Evolutionary conservation across 2,113 vertebrate genomes (phyloP).

Genomic region (Poeciliopsis turrubarensis): DNA sequence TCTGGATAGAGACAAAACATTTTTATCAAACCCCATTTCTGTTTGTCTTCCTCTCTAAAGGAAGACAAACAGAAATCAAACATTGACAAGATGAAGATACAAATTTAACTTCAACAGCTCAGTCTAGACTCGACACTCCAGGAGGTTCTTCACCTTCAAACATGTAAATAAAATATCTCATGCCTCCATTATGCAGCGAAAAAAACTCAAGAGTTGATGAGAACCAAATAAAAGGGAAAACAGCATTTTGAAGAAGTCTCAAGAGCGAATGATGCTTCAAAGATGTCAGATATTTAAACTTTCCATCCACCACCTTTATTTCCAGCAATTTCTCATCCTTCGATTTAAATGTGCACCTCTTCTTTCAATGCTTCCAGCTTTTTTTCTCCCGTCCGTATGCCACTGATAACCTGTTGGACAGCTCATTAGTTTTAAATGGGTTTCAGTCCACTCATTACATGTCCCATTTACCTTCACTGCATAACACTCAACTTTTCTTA

Average conservation of each 20-base stretch:
- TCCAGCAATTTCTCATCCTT: slow-evolving; percentile 15
- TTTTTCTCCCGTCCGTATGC: slow-evolving; percentile 21
- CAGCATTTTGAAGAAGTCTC: neutral
- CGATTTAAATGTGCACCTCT: slow-evolving; percentile 15
- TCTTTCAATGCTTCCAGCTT: slow-evolving; percentile 45
- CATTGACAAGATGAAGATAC: no score
- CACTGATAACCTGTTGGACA: slow-evolving; percentile 62
- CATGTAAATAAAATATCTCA: no score
- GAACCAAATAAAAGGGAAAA: neutral
- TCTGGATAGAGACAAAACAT: neutral
- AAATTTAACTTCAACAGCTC: no score
- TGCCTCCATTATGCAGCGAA: no score
- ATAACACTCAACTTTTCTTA: slow-evolving; percentile 62
- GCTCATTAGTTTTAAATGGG: slow-evolving; percentile 78
- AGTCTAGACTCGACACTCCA: no score
- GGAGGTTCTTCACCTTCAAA: neutral
- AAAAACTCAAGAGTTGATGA: neutral
- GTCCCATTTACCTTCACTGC: slow-evolving; percentile 80
- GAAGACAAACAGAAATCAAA: no score
- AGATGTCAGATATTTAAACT: neutral
- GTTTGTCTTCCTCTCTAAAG: no score
- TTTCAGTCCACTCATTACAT: slow-evolving; percentile 77
- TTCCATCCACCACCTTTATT: neutral
- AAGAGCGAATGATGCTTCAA: neutral
- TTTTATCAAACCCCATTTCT: neutral